Conservation (phyloP, 1,140 invertebrate genomes). For the Pseudomyrmex dendroicus region DNA sequence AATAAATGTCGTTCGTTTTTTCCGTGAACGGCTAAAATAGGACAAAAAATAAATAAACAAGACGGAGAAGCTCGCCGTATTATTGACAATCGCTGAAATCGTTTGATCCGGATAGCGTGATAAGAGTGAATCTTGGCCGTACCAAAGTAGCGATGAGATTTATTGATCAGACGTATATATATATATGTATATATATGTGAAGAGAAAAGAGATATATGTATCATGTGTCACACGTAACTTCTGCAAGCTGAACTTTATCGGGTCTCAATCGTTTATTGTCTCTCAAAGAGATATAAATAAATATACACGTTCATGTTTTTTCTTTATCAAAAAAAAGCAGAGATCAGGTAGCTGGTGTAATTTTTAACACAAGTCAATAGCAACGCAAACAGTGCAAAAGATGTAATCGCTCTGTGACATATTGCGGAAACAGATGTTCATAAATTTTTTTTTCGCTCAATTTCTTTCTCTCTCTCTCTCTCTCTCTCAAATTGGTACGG, state of each 20-base stretch:
- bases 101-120: slow-evolving; percentile 13
- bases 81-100: slow-evolving; percentile 14
- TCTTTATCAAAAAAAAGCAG: too few species aligned
- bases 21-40: background rate
- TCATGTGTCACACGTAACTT: too few species aligned
- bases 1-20: slow-evolving; percentile 52
- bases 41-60: slow-evolving; percentile 6
- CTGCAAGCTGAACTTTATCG: too few species aligned
- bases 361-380: slow-evolving; percentile 1
- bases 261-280: too few species aligned
- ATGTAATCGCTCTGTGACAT: background rate
- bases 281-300: too few species aligned
- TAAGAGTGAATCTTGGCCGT: slow-evolving; percentile 31
- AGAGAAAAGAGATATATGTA: too few species aligned
- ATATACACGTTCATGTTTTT: too few species aligned
- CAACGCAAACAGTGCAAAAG: background rate
- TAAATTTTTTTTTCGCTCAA: slow-evolving; percentile 17
- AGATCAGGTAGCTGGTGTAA: background rate
- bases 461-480: background rate
- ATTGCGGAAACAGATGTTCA: background rate
- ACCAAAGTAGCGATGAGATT: slow-evolving; percentile 29
- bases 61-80: slow-evolving; percentile 2
- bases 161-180: background rate
- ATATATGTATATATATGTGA: too few species aligned
- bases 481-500: background rate